Conservation (phyloP, 2,797 vertebrate genomes). For the Eospalax fontanierii region DNA sequence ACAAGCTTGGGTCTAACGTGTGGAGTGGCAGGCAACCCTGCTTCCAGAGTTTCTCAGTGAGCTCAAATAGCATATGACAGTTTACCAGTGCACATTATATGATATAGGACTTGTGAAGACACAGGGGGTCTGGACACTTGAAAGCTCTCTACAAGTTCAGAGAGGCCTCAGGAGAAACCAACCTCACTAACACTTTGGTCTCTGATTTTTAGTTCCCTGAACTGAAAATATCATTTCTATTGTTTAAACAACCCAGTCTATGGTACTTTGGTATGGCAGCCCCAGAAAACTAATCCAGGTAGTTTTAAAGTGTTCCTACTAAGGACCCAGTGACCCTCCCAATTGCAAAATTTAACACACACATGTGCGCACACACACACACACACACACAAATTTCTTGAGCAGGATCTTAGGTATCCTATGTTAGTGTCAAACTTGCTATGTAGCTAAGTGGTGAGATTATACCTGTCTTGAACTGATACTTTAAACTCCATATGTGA, state of each 20-base stretch:
- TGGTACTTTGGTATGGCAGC: background rate
- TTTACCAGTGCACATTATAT: background rate
- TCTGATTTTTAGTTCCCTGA: background rate
- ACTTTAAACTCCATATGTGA: background rate
- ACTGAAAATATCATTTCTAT: background rate
- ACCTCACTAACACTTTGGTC: background rate
- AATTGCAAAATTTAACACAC: background rate
- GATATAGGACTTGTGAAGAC: background rate
- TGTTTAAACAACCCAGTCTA: background rate
- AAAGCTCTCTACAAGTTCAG: background rate
- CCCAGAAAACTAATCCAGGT: background rate
- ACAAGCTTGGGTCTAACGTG: background rate
- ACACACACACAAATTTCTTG: background rate
- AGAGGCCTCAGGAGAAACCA: background rate
- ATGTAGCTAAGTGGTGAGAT: background rate
- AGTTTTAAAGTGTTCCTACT: background rate
- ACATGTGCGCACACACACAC: background rate
- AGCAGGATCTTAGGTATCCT: background rate
- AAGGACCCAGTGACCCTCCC: background rate
- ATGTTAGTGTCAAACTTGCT: background rate
- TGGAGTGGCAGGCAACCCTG: background rate
- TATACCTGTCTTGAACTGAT: no score
- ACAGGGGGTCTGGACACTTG: background rate
- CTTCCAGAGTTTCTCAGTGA: background rate
- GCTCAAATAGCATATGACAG: background rate